Percentiles rank a stretch among this genome's conserved stretches.
Conservation (phyloP, 2,888 invertebrate species). For the Amphipyra tragopoginis region DNA sequence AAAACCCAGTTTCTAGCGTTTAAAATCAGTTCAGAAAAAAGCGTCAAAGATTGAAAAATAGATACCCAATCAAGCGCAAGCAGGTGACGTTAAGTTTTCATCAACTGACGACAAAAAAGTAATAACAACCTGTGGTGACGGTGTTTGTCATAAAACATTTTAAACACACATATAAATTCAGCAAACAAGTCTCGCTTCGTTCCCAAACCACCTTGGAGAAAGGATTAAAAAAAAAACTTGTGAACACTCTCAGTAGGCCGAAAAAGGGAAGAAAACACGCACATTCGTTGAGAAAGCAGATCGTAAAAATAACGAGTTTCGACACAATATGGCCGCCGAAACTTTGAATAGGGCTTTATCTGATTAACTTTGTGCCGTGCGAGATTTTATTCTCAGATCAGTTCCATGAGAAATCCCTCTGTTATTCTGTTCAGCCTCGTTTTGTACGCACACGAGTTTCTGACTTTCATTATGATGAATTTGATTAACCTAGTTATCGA, state of each 20-base stretch:
- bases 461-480: conserved; percentile 46
- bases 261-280: conserved; percentile 55
- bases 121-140: too few relatives aligned
- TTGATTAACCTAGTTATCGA: conserved; percentile 45
- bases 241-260: conserved; percentile 37
- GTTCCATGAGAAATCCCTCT: conserved; percentile 49
- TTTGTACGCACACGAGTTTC: conserved; percentile 36
- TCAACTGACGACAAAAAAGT: too few relatives aligned
- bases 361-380: conserved; percentile 59
- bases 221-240: conserved; percentile 60
- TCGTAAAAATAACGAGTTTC: conserved; percentile 65
- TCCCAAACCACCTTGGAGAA: conserved; percentile 31
- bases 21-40: too few relatives aligned
- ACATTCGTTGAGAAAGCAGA: conserved; percentile 51
- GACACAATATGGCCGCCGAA: conserved; percentile 59
- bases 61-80: too few relatives aligned
- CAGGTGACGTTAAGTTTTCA: too few relatives aligned
- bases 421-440: conserved; percentile 42
- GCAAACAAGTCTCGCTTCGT: conserved; percentile 21
- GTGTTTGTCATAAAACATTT: neutral
- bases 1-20: too few relatives aligned
- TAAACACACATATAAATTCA: conserved; percentile 15
- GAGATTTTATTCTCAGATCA: conserved; percentile 59
- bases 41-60: too few relatives aligned
- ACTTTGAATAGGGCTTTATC: conserved; percentile 62